Evolutionary conservation across 2,113 vertebrate species (phyloP).

Genomic region (Cheirogaleus medius): DNA sequence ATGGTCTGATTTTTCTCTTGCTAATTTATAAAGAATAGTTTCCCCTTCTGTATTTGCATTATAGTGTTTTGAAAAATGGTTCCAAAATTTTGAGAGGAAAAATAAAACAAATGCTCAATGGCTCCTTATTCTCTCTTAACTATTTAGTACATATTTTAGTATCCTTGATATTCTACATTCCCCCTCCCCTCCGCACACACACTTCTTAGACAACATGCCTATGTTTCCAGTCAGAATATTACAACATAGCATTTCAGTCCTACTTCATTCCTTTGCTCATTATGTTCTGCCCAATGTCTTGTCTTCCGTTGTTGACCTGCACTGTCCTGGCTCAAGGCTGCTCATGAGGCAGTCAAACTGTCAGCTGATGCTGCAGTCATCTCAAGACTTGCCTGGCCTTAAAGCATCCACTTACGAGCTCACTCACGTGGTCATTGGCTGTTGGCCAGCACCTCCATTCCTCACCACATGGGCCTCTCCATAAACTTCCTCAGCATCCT

Average conservation of each 20-base stretch:
- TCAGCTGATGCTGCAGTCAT: neutral
- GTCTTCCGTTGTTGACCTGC: neutral
- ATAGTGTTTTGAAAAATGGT: neutral
- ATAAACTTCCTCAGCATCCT: neutral
- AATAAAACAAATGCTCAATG: constrained; percentile 10
- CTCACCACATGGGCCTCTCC: neutral
- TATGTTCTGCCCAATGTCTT: neutral
- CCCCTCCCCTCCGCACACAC: too few relatives aligned
- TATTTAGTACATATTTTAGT: neutral
- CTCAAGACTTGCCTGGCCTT: neutral
- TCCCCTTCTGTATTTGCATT: neutral
- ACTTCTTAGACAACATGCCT: neutral
- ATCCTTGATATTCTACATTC: neutral
- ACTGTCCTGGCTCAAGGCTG: neutral
- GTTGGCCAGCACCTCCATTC: neutral
- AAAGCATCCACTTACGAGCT: neutral
- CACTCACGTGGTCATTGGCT: neutral
- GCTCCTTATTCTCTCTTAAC: neutral
- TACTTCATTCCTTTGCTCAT: neutral
- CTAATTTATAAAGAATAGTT: neutral
- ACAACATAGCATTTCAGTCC: neutral
- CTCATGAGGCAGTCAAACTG: neutral
- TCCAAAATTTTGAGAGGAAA: constrained; percentile 24
- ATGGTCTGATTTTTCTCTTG: neutral
- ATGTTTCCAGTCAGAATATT: neutral